Base-by-base conservation (phyloP, 2,797 vertebrate species). In the Sciurus carolinensis region DNA sequence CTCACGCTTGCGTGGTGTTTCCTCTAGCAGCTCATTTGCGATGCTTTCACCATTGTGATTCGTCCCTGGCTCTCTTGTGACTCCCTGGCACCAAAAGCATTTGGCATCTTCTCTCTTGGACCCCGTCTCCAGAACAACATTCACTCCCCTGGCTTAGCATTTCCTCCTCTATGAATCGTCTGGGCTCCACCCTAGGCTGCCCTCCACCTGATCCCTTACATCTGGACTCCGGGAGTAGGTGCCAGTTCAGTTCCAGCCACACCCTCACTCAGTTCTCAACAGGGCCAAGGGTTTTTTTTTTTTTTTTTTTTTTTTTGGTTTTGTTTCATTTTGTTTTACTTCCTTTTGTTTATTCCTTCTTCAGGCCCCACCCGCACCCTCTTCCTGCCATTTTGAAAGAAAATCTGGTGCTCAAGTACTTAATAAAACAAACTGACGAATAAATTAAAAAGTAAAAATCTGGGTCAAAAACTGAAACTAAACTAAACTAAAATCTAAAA, bases 341-440 rank as follows among this genome's bases (percentile, higher is more conserved):
- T 72, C 66, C 39, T 24, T 96, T 71, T 92, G 57, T 89, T 97
- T 93, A 84, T 59, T 88, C 39, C 59, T 22, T 85, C 81, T 26
- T 82, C 66, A 12, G 67, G 39, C 33, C 88, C 77, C 94, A 87
- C 76, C 66, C 77, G 93, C 77, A 66, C 36, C 72, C 90, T 94
- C 89, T 95, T 96, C 62, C 79, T 97, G 95, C 67, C 92, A 95
- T 97, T 95, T 91, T 95, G 91, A 97, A 97, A 97, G 89, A 94
- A 97, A 91, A 94, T 76, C 79, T 50, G 90, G 62, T 42, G 84
- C 47, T 79, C 13, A 5, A 39, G 14, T 33, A 71, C 83, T 91
- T 69, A 69, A 47, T 87, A 94, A 96, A 96, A 96, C 91, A 97
- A 94, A 93, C 91, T 89, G 89, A 93, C 57, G 91, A 77, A 87